A percentile compares a stretch with the other conserved stretches of the same genome.
Conservation (phyloP, 2,888 invertebrate genomes). For the Sipunculus nudus region DNA sequence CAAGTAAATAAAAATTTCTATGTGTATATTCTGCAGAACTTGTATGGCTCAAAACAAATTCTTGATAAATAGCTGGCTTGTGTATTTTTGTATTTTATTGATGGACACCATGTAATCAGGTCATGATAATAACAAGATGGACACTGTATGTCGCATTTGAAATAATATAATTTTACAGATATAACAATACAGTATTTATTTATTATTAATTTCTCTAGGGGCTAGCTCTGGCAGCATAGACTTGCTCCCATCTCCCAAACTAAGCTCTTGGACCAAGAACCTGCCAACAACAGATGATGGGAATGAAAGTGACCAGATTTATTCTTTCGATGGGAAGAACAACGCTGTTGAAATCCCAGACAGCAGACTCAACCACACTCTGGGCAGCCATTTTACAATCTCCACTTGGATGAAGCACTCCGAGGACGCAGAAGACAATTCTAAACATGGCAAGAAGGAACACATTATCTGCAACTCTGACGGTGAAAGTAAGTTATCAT, state of each 20-base stretch:
- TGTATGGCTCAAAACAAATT: too few relatives aligned
- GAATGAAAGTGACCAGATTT: constrained; percentile 86
- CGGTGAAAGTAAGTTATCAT: constrained; percentile 84
- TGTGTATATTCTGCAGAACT: too few relatives aligned
- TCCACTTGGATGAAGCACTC: constrained; percentile 95
- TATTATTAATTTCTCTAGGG: too few relatives aligned
- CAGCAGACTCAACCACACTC: constrained; percentile 74
- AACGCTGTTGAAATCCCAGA: constrained; percentile 76
- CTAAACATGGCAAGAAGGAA: constrained; percentile 78
- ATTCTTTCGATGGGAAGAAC: constrained; percentile 91
- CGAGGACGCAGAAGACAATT: constrained; percentile 61
- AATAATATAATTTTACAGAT: too few relatives aligned
- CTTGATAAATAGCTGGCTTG: too few relatives aligned
- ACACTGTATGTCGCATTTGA: too few relatives aligned
- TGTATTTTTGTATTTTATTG: too few relatives aligned
- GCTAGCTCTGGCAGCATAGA: constrained; percentile 85
- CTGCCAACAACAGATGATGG: constrained; percentile 86
- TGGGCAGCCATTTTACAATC: constrained; percentile 86
- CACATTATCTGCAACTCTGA: constrained; percentile 97
- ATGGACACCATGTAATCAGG: too few relatives aligned
- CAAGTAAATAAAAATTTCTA: too few relatives aligned
- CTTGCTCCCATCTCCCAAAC: constrained; percentile 81
- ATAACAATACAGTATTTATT: too few relatives aligned
- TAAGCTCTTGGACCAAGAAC: constrained; percentile 81
- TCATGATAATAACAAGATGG: too few relatives aligned